phyloP scores from a whole-genome alignment of 2,113 vertebrate genomes.

The Corythornis cristatus region DNA sequence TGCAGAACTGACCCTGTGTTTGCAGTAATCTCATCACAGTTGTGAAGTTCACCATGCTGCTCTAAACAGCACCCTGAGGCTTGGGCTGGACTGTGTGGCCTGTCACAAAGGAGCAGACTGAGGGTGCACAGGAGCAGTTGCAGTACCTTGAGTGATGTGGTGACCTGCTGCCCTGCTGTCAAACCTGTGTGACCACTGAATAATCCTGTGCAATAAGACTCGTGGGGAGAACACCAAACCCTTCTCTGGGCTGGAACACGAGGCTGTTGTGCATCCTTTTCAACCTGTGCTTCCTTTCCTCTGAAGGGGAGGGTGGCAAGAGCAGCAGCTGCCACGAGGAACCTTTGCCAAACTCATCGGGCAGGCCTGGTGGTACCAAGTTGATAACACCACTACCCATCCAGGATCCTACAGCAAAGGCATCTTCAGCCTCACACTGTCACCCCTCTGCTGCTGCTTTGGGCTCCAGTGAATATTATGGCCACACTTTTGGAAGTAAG shows the following conservation, averaged over 20 bases:
- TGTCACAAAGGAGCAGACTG: neutral
- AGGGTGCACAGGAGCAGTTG: neutral
- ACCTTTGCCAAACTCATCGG: constrained; percentile 26
- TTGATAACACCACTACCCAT: constrained; percentile 6
- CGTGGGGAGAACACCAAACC: rapidly evolving
- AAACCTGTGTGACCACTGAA: neutral
- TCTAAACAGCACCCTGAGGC: neutral
- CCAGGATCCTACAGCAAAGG: neutral
- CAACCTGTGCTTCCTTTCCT: neutral
- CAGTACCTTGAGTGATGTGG: neutral
- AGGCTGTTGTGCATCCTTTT: neutral
- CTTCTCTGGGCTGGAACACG: neutral
- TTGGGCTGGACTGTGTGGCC: neutral
- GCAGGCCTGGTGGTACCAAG: constrained; percentile 55
- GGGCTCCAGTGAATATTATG: constrained; percentile 53
- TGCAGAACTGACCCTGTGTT: neutral
- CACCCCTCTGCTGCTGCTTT: constrained; percentile 11
- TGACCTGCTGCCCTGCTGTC: neutral
- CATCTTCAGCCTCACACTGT: neutral
- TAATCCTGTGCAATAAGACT: neutral
- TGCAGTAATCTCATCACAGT: neutral
- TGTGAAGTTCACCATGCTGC: neutral
- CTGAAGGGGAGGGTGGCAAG: neutral
- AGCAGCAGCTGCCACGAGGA: neutral
- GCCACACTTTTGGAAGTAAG: constrained; percentile 76